Conservation (phyloP, 1,140 invertebrate genomes). For the Piezodorus guildinii region DNA sequence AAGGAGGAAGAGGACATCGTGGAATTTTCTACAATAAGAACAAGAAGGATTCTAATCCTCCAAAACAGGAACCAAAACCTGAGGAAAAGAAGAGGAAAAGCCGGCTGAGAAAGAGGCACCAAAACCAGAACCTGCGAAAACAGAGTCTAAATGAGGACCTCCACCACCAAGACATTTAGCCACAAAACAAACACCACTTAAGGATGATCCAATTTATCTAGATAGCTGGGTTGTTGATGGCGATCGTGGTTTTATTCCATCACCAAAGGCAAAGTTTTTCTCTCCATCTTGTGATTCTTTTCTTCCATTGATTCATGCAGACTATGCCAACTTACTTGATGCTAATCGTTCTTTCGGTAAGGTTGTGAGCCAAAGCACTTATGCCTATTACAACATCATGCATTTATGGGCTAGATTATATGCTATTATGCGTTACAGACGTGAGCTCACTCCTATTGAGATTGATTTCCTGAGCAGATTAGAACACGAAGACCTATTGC, state of each 20-base stretch:
- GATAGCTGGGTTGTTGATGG: background rate
- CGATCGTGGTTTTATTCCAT: background rate
- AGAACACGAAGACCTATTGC: background rate
- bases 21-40: background rate
- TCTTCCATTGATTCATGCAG: conserved; percentile 4
- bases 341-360: background rate
- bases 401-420: conserved; percentile 11
- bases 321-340: background rate
- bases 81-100: background rate
- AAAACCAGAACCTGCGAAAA: background rate
- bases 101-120: background rate
- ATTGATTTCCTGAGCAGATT: conserved; percentile 5
- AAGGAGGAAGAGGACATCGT: background rate
- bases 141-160: background rate
- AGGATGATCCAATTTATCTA: conserved; percentile 2
- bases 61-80: background rate
- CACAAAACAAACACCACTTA: conserved; percentile 1
- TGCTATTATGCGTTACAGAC: background rate
- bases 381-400: conserved; percentile 17
- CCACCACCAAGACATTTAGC: background rate
- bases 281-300: conserved; percentile 1
- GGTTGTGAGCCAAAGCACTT: background rate
- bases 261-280: background rate
- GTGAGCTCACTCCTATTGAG: background rate
- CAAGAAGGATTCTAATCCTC: background rate